A percentile compares a stretch with the other conserved stretches of the same genome.
Evolutionary conservation across 2,113 vertebrate species (phyloP).

Genomic region (Psettodes erumei): DNA sequence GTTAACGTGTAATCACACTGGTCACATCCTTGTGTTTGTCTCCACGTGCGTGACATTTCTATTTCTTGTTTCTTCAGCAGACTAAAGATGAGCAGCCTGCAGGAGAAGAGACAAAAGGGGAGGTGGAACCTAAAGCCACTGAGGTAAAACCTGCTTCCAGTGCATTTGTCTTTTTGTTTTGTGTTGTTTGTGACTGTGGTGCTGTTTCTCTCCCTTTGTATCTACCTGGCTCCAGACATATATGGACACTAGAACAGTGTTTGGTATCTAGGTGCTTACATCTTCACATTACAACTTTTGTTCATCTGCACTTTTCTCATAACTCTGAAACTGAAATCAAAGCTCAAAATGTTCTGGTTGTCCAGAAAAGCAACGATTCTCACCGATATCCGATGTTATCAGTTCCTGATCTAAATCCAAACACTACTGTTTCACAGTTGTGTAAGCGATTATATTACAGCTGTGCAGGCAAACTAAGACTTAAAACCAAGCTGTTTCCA

Average conservation of each 20-base stretch:
- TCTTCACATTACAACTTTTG: too few relatives aligned
- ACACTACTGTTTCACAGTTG: not conserved
- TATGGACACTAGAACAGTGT: not conserved
- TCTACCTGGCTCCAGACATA: not conserved
- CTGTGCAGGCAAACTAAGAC: not conserved
- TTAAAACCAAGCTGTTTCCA: not conserved
- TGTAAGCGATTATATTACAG: not conserved
- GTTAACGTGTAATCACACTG: not conserved
- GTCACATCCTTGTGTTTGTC: not conserved
- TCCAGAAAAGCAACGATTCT: too few relatives aligned
- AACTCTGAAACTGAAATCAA: not conserved
- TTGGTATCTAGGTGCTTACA: not conserved
- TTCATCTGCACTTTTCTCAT: too few relatives aligned
- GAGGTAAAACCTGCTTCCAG: conserved; percentile 59
- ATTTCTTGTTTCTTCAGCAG: conserved; percentile 43
- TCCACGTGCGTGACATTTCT: not conserved
- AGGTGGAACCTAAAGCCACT: conserved; percentile 48
- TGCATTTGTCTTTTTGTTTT: not conserved
- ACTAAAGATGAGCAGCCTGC: conserved; percentile 44
- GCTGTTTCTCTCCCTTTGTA: not conserved
- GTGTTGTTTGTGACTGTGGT: not conserved
- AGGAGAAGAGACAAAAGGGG: conserved; percentile 38
- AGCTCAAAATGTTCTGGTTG: not conserved
- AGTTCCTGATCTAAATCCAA: not conserved
- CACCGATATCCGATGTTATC: not conserved